Evolutionary conservation across 2,888 invertebrate genomes (phyloP), one percentile per base, ranked within the genome.

Genomic region (Crossocerus cetratus): DNA sequence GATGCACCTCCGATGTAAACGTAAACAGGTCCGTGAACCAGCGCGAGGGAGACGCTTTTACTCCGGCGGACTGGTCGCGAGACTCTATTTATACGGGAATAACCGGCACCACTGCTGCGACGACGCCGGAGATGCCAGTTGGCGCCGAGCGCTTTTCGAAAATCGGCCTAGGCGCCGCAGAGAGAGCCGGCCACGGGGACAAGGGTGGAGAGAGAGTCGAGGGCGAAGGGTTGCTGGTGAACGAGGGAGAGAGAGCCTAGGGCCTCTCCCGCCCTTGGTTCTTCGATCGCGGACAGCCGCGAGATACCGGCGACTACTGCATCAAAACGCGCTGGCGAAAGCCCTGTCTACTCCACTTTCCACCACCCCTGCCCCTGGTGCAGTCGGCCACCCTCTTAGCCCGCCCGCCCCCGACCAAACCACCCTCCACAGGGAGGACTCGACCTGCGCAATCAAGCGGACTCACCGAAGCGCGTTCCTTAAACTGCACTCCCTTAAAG

Each of bases 231-330:
- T 59, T 53, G 62, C 56, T 60, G 62, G 61, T 43, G 44, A 62
- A 11, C 45, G 18, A 22, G 49, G 49, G 16, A n/a, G 49, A 49
- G 49, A 16, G 57, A 53, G 65, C 63, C 65, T 53, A 54, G 8
- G 44, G 55, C 49, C 64, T 63, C 75, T 79, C 76, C 69, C 74
- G 80, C 69, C 65, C 72, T 59, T 77, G 71, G 69, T 77, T 77
- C 73, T 83, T 85, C 84, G 84, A 84, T 85, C 77, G 83, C 78
- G 72, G 82, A 77, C 81, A 81, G 81, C 77, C 84, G 77, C 82
- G 82, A 78, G 85, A 84, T 80, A 84, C 81, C 80, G 85, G 70
- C 84, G 82, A 84, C 85, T 83, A 83, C 81, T 69, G 75, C 77
- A 78, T 69, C 65, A 74, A 60, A 78, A 75, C 64, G 73, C 73